A percentile compares a stretch with the other conserved stretches of the same genome.
phyloP scores from a whole-genome alignment of 2,797 vertebrate genomes.

The Poecilia gillii region DNA sequence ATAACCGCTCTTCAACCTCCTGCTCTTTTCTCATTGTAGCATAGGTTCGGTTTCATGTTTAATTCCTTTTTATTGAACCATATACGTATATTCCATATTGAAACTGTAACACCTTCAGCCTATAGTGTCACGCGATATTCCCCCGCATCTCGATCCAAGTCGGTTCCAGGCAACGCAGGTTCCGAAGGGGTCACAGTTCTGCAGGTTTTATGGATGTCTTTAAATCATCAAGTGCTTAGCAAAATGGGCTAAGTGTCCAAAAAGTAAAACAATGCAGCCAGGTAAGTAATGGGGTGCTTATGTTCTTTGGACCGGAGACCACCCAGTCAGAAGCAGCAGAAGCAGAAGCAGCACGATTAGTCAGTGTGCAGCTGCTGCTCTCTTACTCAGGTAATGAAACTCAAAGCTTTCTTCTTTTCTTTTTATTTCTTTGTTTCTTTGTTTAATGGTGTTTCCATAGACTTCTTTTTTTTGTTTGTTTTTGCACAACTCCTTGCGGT shows the following conservation, averaged over 20 bases:
- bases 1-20: constrained; percentile 22
- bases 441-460: constrained; percentile 21
- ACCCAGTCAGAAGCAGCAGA: constrained; percentile 55
- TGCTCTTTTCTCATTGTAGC: constrained; percentile 41
- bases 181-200: constrained; percentile 65
- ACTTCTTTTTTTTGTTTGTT: not conserved
- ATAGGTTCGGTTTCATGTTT: constrained; percentile 53
- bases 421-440: constrained; percentile 21
- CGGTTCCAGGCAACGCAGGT: constrained; percentile 54
- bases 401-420: constrained; percentile 31
- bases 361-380: constrained; percentile 50
- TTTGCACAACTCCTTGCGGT: not conserved
- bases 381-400: constrained; percentile 23
- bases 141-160: constrained; percentile 44
- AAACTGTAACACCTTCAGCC: constrained; percentile 46
- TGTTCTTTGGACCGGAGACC: constrained; percentile 59
- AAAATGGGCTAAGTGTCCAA: constrained; percentile 72
- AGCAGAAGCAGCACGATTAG: constrained; percentile 13
- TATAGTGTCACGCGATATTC: constrained; percentile 46
- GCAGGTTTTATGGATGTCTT: constrained; percentile 77
- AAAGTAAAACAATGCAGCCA: constrained; percentile 76
- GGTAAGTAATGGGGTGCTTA: constrained; percentile 74
- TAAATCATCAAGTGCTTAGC: constrained; percentile 83
- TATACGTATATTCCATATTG: constrained; percentile 54
- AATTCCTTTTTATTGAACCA: constrained; percentile 63